Evolutionary conservation across 2,113 vertebrate species (phyloP).

Genomic region (Pionites leucogaster): DNA sequence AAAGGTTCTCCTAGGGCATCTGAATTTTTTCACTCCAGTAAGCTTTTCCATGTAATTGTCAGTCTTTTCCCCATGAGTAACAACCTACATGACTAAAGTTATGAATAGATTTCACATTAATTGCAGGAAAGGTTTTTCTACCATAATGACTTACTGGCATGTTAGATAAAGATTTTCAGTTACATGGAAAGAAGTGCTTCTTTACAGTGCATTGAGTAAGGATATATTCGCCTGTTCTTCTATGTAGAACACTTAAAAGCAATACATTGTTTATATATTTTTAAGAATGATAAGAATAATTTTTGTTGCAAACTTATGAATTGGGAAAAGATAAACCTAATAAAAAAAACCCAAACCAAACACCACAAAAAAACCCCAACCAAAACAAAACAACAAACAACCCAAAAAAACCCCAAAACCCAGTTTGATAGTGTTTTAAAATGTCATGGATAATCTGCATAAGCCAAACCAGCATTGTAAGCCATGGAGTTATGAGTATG

Average conservation of each 20-base stretch:
- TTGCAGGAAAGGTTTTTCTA: neutral
- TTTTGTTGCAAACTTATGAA: neutral
- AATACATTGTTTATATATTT: neutral
- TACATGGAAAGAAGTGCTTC: neutral
- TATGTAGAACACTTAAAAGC: neutral
- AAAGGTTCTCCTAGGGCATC: neutral
- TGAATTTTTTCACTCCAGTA: neutral
- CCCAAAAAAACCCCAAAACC: neutral
- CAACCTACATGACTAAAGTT: neutral
- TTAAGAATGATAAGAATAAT: neutral
- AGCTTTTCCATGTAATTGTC: neutral
- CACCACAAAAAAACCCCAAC: neutral
- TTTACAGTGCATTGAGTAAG: neutral
- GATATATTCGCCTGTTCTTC: neutral
- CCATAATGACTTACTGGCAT: neutral
- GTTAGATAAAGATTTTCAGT: neutral
- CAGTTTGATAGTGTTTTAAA: neutral
- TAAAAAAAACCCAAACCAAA: neutral
- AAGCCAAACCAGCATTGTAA: neutral
- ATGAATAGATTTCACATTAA: neutral
- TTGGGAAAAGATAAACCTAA: neutral
- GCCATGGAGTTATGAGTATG: neutral
- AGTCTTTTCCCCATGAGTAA: neutral
- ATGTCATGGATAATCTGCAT: neutral
- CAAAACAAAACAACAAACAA: too few relatives aligned